Evolutionary conservation across 2,113 vertebrate species (phyloP), one percentile per base, ranked within the genome.

Genomic region (Limanda limanda): DNA sequence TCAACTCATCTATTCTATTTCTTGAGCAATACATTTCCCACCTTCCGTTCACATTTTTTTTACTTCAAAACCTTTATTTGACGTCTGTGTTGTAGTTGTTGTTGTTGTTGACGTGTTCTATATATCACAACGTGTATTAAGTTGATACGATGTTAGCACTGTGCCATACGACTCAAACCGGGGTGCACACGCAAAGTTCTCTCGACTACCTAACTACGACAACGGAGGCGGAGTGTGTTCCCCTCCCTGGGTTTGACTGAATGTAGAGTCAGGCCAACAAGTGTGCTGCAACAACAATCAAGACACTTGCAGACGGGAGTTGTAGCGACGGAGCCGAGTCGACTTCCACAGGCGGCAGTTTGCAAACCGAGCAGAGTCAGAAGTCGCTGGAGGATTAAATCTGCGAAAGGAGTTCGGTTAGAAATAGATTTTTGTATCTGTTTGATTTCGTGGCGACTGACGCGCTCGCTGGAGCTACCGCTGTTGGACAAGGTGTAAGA

Each of bases 131-230:
- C 83, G 85, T 86, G 79, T 92, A 81, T 93, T 85, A 61, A 84
- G 84, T 92, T 83, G 72, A 86, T 84, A 92, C 82, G 78, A 91
- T 86, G 86, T 87, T 88, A 94, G 85, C 93, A 94, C 93, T 94
- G 92, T 94, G 93, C 91, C 88, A 90, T 90, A 81, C 87, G 79
- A 85, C 72, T 90, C 70, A 60, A 85, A 74, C 76, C 78, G 85
- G 77, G 82, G 88, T 86, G 79, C 88, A 89, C 88, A 88, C 45
- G 72, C 85, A 90, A 88, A 57, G 56, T 90, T 51, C 70, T 68
- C 17, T 18, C 71, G 85, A 93, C 93, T 92, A 94, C 92, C 92
- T 93, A 91, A 78, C 74, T 70, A 78, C 58, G 68, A 82, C 82
- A 45, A 65, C 15, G 87, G 77, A 76, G 74, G 88, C 71, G 47